These are phyloP conservation scores for Chaenocephalus aceratus DNA, from an alignment of 2,113 vertebrate species.

Conservation along the genomic window DNA sequence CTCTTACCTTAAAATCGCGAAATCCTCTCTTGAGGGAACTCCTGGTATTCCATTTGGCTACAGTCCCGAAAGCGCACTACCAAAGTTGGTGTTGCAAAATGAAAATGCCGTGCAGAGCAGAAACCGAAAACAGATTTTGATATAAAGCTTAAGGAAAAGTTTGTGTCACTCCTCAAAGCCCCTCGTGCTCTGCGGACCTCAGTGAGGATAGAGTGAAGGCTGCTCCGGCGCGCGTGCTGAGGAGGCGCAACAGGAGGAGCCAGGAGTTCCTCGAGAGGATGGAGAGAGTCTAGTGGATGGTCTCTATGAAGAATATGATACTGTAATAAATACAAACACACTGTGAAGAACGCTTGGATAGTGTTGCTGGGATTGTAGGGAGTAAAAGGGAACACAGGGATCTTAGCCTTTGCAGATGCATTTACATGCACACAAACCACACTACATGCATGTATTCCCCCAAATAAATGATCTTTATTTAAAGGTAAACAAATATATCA, in stretches of 20 bases:
- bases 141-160: neutral
- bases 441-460: no score
- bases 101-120: neutral
- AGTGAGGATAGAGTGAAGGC: neutral
- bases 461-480: no score
- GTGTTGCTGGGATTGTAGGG: slow-evolving; percentile 12
- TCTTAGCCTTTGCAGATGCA: no score
- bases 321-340: neutral
- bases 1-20: slow-evolving; percentile 59
- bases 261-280: neutral
- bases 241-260: slow-evolving; percentile 62
- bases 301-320: neutral
- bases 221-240: neutral
- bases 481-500: neutral
- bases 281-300: neutral
- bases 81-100: no score
- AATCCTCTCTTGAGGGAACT: neutral
- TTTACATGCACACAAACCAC: no score
- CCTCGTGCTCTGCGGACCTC: slow-evolving; percentile 9
- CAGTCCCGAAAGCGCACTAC: neutral
- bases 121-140: neutral
- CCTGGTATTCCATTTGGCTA: slow-evolving; percentile 46
- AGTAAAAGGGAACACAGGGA: no score
- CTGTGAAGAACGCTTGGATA: slow-evolving; percentile 3
- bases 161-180: neutral